phyloP scores from a whole-genome alignment of 1,140 invertebrate genomes.

The Cardiocondyla obscurior region DNA sequence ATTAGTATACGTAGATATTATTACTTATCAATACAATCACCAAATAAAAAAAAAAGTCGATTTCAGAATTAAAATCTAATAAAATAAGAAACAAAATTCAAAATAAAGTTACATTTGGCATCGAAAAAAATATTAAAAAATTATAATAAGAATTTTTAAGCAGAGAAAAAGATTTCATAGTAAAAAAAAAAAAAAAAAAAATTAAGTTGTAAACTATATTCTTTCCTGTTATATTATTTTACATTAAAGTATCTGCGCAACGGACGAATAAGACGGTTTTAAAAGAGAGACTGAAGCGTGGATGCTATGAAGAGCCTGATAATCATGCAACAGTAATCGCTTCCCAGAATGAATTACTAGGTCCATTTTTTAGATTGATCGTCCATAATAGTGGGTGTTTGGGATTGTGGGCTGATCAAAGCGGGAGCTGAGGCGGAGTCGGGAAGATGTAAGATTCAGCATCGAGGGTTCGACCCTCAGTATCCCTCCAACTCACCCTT shows the following conservation, averaged over 20 bases:
- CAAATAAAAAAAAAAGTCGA: neutral
- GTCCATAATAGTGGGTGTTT: conserved; percentile 78
- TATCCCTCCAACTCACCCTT: conserved; percentile 48
- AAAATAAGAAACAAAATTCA: neutral
- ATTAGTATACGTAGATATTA: neutral
- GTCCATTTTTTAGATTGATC: conserved; percentile 77
- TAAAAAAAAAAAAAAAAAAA: too few species aligned
- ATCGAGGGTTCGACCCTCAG: conserved; percentile 74
- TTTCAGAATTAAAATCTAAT: neutral
- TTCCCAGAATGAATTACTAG: conserved; percentile 47
- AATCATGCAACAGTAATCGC: conserved; percentile 62
- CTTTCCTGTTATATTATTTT: neutral
- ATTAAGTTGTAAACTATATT: neutral
- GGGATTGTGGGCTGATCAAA: conserved; percentile 76
- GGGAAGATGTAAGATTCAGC: conserved; percentile 77
- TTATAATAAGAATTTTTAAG: neutral
- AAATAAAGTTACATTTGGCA: neutral
- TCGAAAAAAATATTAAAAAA: neutral
- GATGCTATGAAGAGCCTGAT: conserved; percentile 41
- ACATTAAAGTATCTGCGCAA: conserved; percentile 44
- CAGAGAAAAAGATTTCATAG: neutral
- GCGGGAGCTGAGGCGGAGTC: conserved; percentile 73
- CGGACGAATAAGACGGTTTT: conserved; percentile 2
- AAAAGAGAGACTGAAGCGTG: conserved; percentile 18
- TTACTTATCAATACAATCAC: neutral